These are phyloP conservation scores for Drosophila ficusphila DNA, from an alignment of 1,140 invertebrate species.

Conservation along the genomic window DNA sequence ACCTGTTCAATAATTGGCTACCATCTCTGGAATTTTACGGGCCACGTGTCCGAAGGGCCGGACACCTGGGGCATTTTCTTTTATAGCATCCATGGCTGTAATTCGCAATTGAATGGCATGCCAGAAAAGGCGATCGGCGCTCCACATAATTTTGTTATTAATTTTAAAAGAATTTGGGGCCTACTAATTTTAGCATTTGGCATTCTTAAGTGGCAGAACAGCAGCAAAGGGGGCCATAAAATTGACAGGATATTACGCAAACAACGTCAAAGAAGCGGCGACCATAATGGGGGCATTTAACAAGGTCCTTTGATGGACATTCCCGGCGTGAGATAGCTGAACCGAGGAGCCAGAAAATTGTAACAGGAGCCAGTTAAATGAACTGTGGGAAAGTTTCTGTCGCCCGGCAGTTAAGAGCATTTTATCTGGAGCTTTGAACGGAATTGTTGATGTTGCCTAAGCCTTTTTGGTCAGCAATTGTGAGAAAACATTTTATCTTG, in stretches of 20 bases:
- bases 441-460: not conserved
- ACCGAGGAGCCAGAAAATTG: not conserved
- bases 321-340: not conserved
- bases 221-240: slow-evolving; percentile 5
- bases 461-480: slow-evolving; percentile 11
- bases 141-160: slow-evolving; percentile 21
- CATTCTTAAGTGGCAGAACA: not conserved
- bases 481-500: slow-evolving; percentile 14
- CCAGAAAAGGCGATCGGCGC: not conserved
- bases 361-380: not conserved
- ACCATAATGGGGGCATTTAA: slow-evolving; percentile 23
- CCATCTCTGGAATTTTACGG: slow-evolving; percentile 3
- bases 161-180: slow-evolving; percentile 12
- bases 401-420: not conserved
- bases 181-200: slow-evolving; percentile 18
- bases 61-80: not conserved
- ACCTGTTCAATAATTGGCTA: slow-evolving; percentile 10
- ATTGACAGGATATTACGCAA: slow-evolving; percentile 18
- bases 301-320: slow-evolving; percentile 15
- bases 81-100: not conserved
- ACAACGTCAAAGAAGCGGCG: slow-evolving; percentile 25
- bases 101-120: slow-evolving; percentile 1
- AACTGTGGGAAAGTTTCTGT: not conserved
- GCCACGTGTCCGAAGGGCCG: not conserved
- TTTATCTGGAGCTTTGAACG: not conserved